These are phyloP conservation scores for Lepidothrix coronata DNA, from an alignment of 2,113 vertebrate species.

Conservation along the genomic window DNA sequence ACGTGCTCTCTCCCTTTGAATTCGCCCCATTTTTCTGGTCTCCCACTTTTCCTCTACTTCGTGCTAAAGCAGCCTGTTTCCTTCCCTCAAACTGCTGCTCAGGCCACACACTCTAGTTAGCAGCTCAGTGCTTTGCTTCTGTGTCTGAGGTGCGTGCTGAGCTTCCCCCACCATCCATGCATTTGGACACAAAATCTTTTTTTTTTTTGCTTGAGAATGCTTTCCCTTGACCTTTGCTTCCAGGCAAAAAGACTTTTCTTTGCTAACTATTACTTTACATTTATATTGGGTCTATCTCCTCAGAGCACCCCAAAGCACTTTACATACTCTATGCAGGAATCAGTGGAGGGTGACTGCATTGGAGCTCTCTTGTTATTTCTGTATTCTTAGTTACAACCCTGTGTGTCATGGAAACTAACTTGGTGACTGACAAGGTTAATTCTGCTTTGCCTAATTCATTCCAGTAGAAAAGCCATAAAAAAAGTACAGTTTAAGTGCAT, in stretches of 20 bases:
- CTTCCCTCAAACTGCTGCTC: not conserved
- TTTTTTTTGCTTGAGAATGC: not conserved
- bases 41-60: not conserved
- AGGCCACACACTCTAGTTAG: not conserved
- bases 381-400: slow-evolving; percentile 10
- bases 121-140: not conserved
- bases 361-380: slow-evolving; percentile 25
- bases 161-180: not conserved
- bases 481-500: slow-evolving; percentile 11
- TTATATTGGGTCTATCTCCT: slow-evolving; percentile 8
- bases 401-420: slow-evolving; percentile 22
- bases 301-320: slow-evolving; percentile 11
- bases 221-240: not conserved
- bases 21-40: not conserved
- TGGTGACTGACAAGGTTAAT: slow-evolving; percentile 64
- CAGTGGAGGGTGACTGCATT: slow-evolving; percentile 5
- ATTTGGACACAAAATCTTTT: not conserved
- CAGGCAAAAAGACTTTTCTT: not conserved
- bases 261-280: slow-evolving; percentile 11
- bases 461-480: not conserved
- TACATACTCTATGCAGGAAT: not conserved
- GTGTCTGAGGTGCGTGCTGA: not conserved
- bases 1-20: not conserved
- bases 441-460: slow-evolving; percentile 55
- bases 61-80: not conserved